Base-by-base conservation (phyloP, 1,140 invertebrate species). In the Samia ricini region DNA sequence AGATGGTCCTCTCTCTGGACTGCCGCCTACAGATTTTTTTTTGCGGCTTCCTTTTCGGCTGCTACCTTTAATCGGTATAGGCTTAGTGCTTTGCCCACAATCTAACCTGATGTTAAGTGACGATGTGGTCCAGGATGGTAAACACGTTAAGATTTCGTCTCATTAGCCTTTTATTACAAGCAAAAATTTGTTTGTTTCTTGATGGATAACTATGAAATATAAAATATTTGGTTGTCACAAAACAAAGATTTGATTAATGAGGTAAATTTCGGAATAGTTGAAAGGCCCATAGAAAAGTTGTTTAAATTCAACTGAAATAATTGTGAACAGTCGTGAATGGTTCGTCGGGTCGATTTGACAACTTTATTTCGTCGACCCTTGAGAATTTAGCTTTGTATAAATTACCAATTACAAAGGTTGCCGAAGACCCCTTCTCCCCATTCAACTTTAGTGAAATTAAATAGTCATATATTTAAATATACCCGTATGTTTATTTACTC, bases 341-440 rank as follows among this genome's bases (percentile, higher is more conserved):
- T 20, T 52, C 52, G 52, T n/a, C n/a, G 6, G 22, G 22, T 24
- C 52, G 24, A 55, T 55, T 24, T 24, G 2, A 23, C 4, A n/a
- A 55, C 22, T 55, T 55, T 55, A 55, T 55, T 22, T n/a, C 6
- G 52, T 8, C n/a, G n/a, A n/a, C 52, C 52, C 21, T 55, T n/a
- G 21, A 23, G 52, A 23, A 55, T 55, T 55, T 22, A 24, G 24
- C 52, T 24, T 6, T 55, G 52, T 52, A 20, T 52, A 52, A 22
- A 55, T 55, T 55, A 55, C 4, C 52, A 22, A 24, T 55, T 55
- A 55, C 21, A 23, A 22, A 55, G 52, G 33, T 42, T 12, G 10
- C 4, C 33, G 3, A 10, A 29, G 33, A 55, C 22, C 4, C 15
- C 21, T n/a, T n/a, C n/a, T n/a, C n/a, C n/a, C n/a, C n/a, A n/a